These are phyloP conservation scores for Drosophila persimilis DNA, from an alignment of 1,140 invertebrate species.

Conservation along the genomic window DNA sequence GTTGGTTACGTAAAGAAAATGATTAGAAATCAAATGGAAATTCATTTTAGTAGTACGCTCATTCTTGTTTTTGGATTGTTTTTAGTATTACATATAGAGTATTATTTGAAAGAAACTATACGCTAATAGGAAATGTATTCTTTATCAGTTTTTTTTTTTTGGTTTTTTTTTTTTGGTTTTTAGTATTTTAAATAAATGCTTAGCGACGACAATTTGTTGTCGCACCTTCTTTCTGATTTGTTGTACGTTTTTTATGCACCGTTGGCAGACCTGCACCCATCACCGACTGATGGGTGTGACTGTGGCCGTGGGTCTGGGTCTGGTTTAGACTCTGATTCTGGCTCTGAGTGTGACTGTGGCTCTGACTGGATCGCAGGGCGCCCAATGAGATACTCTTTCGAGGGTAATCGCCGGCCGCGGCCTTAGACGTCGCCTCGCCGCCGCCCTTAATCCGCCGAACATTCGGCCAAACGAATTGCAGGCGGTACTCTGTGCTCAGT, in stretches of 20 bases:
- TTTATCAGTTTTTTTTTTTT: slow-evolving; percentile 25
- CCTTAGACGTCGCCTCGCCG: slow-evolving; percentile 80
- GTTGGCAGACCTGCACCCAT: slow-evolving; percentile 83
- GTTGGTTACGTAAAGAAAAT: slow-evolving; percentile 55
- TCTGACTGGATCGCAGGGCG: slow-evolving; percentile 89
- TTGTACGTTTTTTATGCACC: slow-evolving; percentile 84
- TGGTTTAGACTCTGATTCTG: slow-evolving; percentile 72
- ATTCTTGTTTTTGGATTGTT: slow-evolving; percentile 51
- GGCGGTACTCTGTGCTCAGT: slow-evolving; percentile 93
- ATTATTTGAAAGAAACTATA: slow-evolving; percentile 73
- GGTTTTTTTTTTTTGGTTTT: slow-evolving; percentile 36
- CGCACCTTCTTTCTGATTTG: slow-evolving; percentile 83
- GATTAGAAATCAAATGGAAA: slow-evolving; percentile 62
- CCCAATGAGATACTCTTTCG: slow-evolving; percentile 94
- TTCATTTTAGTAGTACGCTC: slow-evolving; percentile 58
- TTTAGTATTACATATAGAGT: slow-evolving; percentile 55
- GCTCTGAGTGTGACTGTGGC: slow-evolving; percentile 77
- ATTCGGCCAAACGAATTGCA: slow-evolving; percentile 94
- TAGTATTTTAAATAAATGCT: slow-evolving; percentile 60
- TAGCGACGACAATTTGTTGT: slow-evolving; percentile 83
- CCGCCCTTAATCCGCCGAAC: slow-evolving; percentile 84
- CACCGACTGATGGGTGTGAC: slow-evolving; percentile 73
- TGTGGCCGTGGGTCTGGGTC: slow-evolving; percentile 62
- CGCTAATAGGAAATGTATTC: slow-evolving; percentile 68
- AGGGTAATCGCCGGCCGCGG: slow-evolving; percentile 85